These are phyloP conservation scores for Ptychobarbus kaznakovi DNA, from an alignment of 2,797 vertebrate species.

Conservation along the genomic window DNA sequence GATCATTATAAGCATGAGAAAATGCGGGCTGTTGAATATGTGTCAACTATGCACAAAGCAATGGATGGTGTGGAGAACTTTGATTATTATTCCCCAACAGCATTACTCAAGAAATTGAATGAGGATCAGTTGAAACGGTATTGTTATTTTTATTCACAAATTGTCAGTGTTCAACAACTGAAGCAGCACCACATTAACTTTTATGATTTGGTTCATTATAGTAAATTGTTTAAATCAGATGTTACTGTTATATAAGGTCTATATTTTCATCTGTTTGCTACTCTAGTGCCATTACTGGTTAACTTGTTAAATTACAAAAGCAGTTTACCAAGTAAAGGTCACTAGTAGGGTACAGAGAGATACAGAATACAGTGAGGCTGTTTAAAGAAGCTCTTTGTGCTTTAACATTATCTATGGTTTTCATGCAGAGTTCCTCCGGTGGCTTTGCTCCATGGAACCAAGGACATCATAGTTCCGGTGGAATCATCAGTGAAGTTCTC, in stretches of 20 bases:
- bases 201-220: background rate
- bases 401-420: conserved; percentile 17
- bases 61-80: conserved; percentile 80
- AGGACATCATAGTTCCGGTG: conserved; percentile 74
- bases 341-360: background rate
- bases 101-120: conserved; percentile 66
- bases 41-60: conserved; percentile 82
- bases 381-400: conserved; percentile 5
- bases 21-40: conserved; percentile 74
- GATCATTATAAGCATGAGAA: conserved; percentile 80
- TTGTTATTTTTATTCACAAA: background rate
- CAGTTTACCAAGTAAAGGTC: conserved; percentile 12
- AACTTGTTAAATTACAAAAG: conserved; percentile 5
- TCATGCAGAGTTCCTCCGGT: conserved; percentile 74
- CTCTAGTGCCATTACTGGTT: background rate
- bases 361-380: background rate
- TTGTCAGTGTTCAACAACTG: background rate
- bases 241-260: background rate
- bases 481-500: conserved; percentile 74
- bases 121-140: conserved; percentile 73
- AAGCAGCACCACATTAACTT: background rate
- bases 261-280: background rate
- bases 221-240: background rate
- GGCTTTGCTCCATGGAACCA: conserved; percentile 75
- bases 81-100: conserved; percentile 76